These are phyloP conservation scores for Rhinoraja longicauda DNA, from an alignment of 2,797 vertebrate genomes.

Conservation along the genomic window DNA sequence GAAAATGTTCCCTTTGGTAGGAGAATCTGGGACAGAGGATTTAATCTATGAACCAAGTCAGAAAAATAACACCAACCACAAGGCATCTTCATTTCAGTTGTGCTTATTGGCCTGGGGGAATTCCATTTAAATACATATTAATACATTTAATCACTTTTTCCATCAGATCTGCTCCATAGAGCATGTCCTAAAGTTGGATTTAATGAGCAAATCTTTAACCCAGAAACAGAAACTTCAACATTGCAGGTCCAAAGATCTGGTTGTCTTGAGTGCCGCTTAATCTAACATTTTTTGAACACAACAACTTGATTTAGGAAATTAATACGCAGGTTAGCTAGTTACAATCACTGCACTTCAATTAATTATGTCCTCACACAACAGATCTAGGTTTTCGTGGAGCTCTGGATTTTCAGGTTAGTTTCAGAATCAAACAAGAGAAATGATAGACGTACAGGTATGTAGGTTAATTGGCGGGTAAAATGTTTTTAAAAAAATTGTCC, in stretches of 20 bases:
- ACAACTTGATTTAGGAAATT: constrained; percentile 50
- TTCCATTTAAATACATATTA: neutral
- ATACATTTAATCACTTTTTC: neutral
- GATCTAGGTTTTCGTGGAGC: constrained; percentile 51
- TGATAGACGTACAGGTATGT: too few relatives aligned
- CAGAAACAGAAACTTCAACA: neutral
- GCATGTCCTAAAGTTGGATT: neutral
- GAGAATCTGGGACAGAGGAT: neutral
- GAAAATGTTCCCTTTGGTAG: neutral
- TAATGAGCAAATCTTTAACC: neutral
- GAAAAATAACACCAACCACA: neutral
- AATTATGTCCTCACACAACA: constrained; percentile 53
- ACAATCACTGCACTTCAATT: constrained; percentile 52
- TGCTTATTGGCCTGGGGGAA: neutral
- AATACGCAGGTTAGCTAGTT: constrained; percentile 54
- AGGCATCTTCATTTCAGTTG: neutral
- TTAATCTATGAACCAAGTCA: too few relatives aligned
- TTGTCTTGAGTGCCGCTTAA: neutral
- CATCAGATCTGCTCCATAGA: neutral
- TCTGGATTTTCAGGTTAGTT: neutral
- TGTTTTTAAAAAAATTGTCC: too few relatives aligned
- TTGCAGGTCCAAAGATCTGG: neutral
- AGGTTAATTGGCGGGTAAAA: too few relatives aligned
- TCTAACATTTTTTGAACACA: neutral
- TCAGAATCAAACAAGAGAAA: neutral